A percentile compares a stretch with the other conserved stretches of the same genome.
phyloP scores from a whole-genome alignment of 2,113 vertebrate species.

The Abramis brama region DNA sequence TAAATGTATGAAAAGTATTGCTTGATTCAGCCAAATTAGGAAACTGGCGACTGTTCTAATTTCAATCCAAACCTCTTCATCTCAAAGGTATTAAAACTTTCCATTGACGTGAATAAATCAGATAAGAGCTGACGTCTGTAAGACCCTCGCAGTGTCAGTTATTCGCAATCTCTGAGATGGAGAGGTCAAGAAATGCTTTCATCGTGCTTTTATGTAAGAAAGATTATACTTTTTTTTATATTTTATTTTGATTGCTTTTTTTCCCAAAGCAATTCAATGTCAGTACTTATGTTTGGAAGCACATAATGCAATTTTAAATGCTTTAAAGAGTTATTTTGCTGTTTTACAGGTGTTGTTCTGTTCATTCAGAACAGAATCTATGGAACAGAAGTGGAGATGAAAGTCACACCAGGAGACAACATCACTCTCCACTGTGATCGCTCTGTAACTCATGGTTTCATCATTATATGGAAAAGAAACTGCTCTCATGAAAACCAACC shows the following conservation, averaged over 20 bases:
- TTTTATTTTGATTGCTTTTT: too few relatives aligned
- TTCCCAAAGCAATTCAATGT: too few relatives aligned
- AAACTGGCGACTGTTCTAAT: neutral
- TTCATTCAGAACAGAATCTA: neutral
- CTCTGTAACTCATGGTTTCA: neutral
- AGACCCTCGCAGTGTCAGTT: neutral
- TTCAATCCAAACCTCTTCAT: neutral
- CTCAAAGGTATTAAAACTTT: neutral
- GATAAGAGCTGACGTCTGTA: neutral
- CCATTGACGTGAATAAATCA: neutral
- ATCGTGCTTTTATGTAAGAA: neutral
- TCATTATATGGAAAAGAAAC: constrained; percentile 24
- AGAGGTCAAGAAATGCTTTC: neutral
- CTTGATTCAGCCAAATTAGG: neutral
- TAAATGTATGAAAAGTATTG: neutral
- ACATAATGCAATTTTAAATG: neutral
- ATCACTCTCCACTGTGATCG: constrained; percentile 27
- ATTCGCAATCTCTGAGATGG: constrained; percentile 13
- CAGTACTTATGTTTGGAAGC: neutral
- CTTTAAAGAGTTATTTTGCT: neutral
- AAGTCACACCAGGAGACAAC: constrained; percentile 43
- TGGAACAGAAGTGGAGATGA: constrained; percentile 32
- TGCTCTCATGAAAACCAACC: constrained; percentile 26
- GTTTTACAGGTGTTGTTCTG: constrained; percentile 8
- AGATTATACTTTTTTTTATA: neutral